Evolutionary conservation across 2,797 vertebrate species (phyloP).

Genomic region (Arrhamphus sclerolepis): DNA sequence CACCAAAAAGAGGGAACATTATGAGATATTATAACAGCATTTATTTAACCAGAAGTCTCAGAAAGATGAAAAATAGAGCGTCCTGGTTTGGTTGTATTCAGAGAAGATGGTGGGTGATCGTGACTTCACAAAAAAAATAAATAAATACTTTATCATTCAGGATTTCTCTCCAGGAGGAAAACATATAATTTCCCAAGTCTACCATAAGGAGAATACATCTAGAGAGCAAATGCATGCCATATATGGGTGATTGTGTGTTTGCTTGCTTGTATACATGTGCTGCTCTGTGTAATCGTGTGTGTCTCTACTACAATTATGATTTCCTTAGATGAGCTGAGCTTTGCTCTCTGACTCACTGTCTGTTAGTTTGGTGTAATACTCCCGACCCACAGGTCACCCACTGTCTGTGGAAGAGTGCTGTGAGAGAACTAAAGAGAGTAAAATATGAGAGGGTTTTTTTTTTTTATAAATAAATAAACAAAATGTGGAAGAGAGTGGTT

Average conservation of each 20-base stretch:
- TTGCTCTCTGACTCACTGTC: conserved; percentile 58
- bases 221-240: neutral
- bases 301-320: neutral
- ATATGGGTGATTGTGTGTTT: conserved; percentile 1
- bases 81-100: too few relatives aligned
- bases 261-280: too few relatives aligned
- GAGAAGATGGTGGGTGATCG: too few relatives aligned
- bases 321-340: conserved; percentile 44
- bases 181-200: neutral
- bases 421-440: neutral
- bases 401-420: conserved; percentile 33
- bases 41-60: too few relatives aligned
- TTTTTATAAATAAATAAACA: neutral
- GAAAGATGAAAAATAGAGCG: too few relatives aligned
- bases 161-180: neutral
- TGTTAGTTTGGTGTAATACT: conserved; percentile 48
- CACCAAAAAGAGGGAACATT: too few relatives aligned
- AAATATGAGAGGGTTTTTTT: neutral
- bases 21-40: too few relatives aligned
- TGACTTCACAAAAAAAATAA: neutral
- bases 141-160: neutral
- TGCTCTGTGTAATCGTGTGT: neutral
- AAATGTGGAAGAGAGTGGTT: conserved; percentile 39
- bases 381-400: conserved; percentile 36
- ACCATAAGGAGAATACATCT: neutral